A percentile compares a stretch with the other conserved stretches of the same genome.
Conservation (phyloP, 2,113 vertebrate species). For the Elachura formosa region DNA sequence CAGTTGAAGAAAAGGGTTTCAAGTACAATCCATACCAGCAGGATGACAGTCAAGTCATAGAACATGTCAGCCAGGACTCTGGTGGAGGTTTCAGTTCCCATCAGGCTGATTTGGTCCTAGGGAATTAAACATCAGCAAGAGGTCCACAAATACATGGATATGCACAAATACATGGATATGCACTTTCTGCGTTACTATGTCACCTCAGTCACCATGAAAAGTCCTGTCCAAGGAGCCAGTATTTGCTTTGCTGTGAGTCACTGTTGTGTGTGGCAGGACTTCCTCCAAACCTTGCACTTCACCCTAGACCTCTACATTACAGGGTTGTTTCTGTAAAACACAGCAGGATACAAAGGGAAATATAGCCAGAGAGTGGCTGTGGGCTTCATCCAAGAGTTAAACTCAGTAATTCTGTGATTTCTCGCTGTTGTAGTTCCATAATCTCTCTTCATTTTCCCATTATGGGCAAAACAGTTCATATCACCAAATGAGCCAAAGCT, state of each 20-base stretch:
- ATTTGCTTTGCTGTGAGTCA: neutral
- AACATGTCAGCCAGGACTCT: neutral
- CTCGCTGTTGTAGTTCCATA: neutral
- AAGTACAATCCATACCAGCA: neutral
- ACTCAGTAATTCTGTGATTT: accelerated
- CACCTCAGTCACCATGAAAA: neutral
- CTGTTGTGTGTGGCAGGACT: neutral
- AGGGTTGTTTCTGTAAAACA: neutral
- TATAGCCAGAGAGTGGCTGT: neutral
- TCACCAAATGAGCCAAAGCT: neutral
- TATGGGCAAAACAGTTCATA: neutral
- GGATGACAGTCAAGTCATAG: neutral
- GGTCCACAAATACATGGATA: too few species aligned
- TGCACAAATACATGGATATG: too few species aligned
- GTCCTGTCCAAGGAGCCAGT: neutral
- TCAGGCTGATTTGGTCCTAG: neutral
- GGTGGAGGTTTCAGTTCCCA: neutral
- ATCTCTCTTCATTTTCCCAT: neutral
- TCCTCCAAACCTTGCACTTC: neutral
- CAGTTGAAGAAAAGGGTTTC: neutral
- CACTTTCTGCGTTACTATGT: neutral
- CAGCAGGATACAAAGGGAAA: neutral
- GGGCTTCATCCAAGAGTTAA: neutral
- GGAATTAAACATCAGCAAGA: neutral
- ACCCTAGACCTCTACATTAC: neutral